These are phyloP conservation scores for Glareola pratincola DNA, from an alignment of 2,113 vertebrate genomes.

Conservation along the genomic window DNA sequence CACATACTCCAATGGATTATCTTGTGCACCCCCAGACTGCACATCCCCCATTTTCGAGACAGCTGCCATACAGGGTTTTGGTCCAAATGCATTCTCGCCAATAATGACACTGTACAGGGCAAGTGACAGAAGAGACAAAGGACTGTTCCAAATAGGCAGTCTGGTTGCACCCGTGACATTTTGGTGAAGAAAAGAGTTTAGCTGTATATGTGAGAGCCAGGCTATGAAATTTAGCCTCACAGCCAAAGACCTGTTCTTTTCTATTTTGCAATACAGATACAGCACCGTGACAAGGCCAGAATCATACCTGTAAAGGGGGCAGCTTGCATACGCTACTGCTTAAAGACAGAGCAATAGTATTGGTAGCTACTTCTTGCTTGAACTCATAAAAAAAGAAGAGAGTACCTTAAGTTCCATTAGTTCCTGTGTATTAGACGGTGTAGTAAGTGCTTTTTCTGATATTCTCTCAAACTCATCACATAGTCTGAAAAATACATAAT, in stretches of 20 bases:
- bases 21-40: neutral
- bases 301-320: neutral
- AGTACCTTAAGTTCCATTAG: conserved; percentile 88
- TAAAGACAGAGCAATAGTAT: neutral
- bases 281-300: neutral
- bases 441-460: conserved; percentile 82
- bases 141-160: neutral
- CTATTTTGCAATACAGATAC: neutral
- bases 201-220: neutral
- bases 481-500: conserved; percentile 71
- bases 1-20: neutral
- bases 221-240: neutral
- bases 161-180: neutral
- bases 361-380: neutral
- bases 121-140: neutral
- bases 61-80: neutral
- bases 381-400: neutral
- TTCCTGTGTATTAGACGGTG: conserved; percentile 81
- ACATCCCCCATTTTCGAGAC: neutral
- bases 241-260: neutral
- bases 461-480: conserved; percentile 86
- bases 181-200: neutral
- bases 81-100: neutral
- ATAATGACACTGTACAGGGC: neutral
- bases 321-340: neutral